Base-by-base conservation (phyloP, 37 sponge, comb jelly and placozoan genomes). In the Hexactinellida sp. region DNA sequence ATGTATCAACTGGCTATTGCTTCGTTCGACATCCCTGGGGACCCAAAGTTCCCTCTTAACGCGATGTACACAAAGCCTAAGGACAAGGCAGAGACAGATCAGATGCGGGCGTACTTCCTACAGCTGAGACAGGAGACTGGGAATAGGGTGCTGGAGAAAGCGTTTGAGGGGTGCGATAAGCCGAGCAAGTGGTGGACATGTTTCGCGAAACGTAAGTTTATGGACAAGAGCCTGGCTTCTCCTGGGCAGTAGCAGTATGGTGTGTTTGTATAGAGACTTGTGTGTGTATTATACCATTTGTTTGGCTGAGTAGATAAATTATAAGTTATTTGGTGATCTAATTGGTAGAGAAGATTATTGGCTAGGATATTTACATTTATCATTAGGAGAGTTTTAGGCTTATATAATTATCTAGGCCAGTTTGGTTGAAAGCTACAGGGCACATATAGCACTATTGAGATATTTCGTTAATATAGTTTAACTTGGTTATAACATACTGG, bases 171-270 rank as follows among this genome's bases (percentile, higher is more conserved):
- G 36, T 91, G 82, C 0, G 92, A 87, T 0, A 92, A 91, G 38
- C 97, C 97, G 13, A n/a, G 54, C 1, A 83, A 98, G 96, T 98
- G 99, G 99, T 98, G 99, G 99, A 85, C 93, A 9, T 98, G 99
- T 39, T 98, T 98, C 88, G 88, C 96, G 0, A 92, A 94, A 85
- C 93, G 92, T 82, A 91, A 95, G 39, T 98, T 98, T 89, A 98
- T 98, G 99, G 99, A 98, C 93, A 95, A 95, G 93, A 93, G 93
- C 82, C 91, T 98, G 38, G 90, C 95, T 84, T 93, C 95, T 37
- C 97, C 94, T 35, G 97, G 97, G 36, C 89, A 91, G 71, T 92
- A 88, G 38, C 32, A 24, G n/a, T n/a, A n/a, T n/a, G 39, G 39
- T 35, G 30, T 54, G 37, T 83, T 23, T 21, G 36, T 37, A 55